phyloP scores from a whole-genome alignment of 2,113 vertebrate species.

The Excalfactoria chinensis region DNA sequence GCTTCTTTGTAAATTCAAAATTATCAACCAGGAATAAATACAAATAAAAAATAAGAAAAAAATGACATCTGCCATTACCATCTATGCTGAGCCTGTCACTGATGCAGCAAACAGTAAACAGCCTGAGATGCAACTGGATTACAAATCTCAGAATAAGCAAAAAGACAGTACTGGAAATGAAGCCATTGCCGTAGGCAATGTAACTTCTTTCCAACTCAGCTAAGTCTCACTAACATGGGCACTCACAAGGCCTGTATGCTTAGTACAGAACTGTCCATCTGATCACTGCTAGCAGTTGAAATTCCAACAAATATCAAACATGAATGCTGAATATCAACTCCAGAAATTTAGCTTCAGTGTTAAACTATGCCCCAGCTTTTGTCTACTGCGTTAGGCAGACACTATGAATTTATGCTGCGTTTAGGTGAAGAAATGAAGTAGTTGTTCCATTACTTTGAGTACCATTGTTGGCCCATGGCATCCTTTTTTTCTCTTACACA shows the following conservation, averaged over 20 bases:
- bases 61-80: neutral
- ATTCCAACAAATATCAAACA: neutral
- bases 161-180: neutral
- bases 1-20: neutral
- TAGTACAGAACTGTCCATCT: neutral
- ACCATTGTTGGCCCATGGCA: neutral
- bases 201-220: neutral
- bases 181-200: neutral
- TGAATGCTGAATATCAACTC: neutral
- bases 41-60: neutral
- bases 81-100: neutral
- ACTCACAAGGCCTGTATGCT: fast-evolving
- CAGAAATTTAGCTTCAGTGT: neutral
- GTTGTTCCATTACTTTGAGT: neutral
- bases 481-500: neutral
- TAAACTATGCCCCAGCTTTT: neutral
- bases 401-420: neutral
- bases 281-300: neutral
- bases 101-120: neutral
- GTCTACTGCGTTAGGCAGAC: neutral
- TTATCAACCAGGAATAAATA: neutral
- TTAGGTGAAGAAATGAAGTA: neutral
- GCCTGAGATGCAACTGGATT: neutral
- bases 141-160: neutral
- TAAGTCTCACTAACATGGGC: neutral